Evolutionary conservation across 2,888 invertebrate species (phyloP), one percentile per base, ranked within the genome.

Genomic region (Acanthosepion pharaonis): DNA sequence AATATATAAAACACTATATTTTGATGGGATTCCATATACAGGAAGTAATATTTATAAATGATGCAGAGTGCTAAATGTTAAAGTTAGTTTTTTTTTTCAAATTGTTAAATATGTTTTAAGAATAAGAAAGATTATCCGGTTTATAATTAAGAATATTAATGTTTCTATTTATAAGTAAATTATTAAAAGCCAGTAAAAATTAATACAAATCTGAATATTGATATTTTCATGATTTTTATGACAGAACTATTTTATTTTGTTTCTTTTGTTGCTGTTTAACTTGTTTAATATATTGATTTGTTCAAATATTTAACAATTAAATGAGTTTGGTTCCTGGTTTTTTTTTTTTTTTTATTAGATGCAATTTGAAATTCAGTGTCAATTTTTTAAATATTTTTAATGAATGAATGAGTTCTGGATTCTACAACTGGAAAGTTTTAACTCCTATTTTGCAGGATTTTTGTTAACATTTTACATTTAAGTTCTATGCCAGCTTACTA

Each of bases 141-240:
- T 64, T 3, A 25, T 25, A 23, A 33, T 33, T 78, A 33, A 5
- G 11, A n/a, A 9, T n/a, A n/a, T 33, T n/a, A n/a, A n/a, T 33
- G 5, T 78, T 15, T 11, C 5, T 78, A 11, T n/a, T 1, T 33
- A 78, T 33, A 15, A 33, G 11, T 78, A 78, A 78, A 9, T 23
- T 5, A 6, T 78, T 33, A 53, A 93, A 53, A 93, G n/a, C n/a
- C 48, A n/a, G n/a, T 51, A 49, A 49, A 93, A 53, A 51, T 93
- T 93, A 53, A 18, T 93, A 93, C 49, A 53, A 53, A n/a, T n/a
- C 53, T 93, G 93, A 93, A 93, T 93, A 93, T 93, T 93, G 93
- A 93, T 93, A 93, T 53, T 93, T 93, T 93, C 93, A 93, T 93
- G 93, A 53, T 93, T 93, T 93, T 93, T 55, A 33, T 93, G 93